Percentiles rank a stretch among this genome's conserved stretches.
Evolutionary conservation across 2,888 invertebrate species (phyloP).

Genomic region (Xestia rhomboidea): DNA sequence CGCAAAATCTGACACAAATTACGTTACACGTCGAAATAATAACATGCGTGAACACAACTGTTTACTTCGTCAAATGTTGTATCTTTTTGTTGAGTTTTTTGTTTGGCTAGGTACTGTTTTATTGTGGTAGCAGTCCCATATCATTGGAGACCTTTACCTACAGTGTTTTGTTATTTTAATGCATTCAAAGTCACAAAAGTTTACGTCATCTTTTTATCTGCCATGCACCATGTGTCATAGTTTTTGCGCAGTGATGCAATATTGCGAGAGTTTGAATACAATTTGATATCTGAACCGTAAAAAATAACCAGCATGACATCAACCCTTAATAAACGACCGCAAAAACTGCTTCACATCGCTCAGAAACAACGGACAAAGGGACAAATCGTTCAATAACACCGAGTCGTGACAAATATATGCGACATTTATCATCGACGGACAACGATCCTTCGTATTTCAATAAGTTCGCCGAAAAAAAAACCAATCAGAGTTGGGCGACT

Average conservation of each 20-base stretch:
- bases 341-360: slow-evolving; percentile 41
- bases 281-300: not conserved
- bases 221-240: not conserved
- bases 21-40: slow-evolving; percentile 36
- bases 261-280: not conserved
- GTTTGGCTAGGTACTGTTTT: slow-evolving; percentile 9
- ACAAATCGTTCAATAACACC: slow-evolving; percentile 59
- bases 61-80: slow-evolving; percentile 24
- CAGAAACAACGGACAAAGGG: slow-evolving; percentile 60
- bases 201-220: not conserved
- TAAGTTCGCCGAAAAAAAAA: slow-evolving; percentile 74
- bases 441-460: slow-evolving; percentile 70
- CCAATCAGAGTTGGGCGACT: slow-evolving; percentile 75
- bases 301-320: slow-evolving; percentile 19
- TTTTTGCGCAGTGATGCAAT: slow-evolving; percentile 3
- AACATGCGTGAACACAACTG: slow-evolving; percentile 33
- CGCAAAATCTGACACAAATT: slow-evolving; percentile 45
- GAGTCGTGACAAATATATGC: slow-evolving; percentile 70
- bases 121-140: not conserved
- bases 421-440: slow-evolving; percentile 67
- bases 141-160: not conserved
- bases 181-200: not conserved
- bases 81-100: not conserved
- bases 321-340: slow-evolving; percentile 14
- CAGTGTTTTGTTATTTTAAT: slow-evolving; percentile 16